These are phyloP conservation scores for Poecilia picta DNA, from an alignment of 2,797 vertebrate genomes.

Conservation along the genomic window DNA sequence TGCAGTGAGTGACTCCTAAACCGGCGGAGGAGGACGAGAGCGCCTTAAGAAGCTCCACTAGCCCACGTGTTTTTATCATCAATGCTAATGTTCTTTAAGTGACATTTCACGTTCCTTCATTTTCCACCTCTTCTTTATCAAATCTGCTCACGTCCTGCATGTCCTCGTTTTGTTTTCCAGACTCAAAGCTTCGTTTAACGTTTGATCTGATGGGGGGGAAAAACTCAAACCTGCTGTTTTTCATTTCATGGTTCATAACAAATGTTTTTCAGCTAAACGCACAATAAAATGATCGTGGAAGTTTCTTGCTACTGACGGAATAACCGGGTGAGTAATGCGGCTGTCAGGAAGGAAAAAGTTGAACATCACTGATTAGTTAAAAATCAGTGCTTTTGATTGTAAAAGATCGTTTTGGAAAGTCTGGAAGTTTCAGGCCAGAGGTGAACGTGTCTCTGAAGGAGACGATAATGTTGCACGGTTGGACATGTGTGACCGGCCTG, in stretches of 20 bases:
- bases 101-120: slow-evolving; percentile 4
- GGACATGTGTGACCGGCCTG: not conserved
- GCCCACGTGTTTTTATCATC: slow-evolving; percentile 9
- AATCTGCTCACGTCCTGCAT: not conserved
- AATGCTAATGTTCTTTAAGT: slow-evolving; percentile 5
- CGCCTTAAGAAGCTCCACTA: slow-evolving; percentile 15
- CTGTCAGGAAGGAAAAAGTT: not conserved
- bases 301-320: not conserved
- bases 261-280: not conserved
- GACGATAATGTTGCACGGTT: not conserved
- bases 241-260: not conserved
- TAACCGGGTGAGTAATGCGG: not conserved
- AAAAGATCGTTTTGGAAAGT: not conserved
- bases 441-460: not conserved
- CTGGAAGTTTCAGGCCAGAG: not conserved
- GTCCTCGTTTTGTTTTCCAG: not conserved
- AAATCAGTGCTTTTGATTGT: not conserved
- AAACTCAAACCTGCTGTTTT: not conserved
- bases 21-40: slow-evolving; percentile 14
- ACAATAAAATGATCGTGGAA: not conserved
- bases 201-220: not conserved
- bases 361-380: not conserved
- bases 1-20: slow-evolving; percentile 8
- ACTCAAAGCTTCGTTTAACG: not conserved
- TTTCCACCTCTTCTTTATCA: slow-evolving; percentile 5